phyloP scores from a whole-genome alignment of 2,113 vertebrate genomes.

The Leuciscus idus region DNA sequence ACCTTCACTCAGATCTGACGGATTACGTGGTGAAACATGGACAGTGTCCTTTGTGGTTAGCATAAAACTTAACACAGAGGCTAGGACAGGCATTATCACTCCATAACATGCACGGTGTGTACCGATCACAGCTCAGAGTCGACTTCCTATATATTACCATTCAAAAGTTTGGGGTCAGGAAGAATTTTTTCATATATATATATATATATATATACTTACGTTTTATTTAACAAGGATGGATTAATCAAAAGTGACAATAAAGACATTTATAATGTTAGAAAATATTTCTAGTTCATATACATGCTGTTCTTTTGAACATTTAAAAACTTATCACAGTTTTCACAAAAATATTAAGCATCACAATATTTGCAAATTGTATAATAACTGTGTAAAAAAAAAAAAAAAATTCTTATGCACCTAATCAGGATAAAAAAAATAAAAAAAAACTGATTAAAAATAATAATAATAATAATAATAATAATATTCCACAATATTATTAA shows the following conservation, averaged over 20 bases:
- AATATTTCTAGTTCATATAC: no score
- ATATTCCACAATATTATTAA: background rate
- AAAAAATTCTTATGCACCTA: background rate
- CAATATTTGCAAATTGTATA: background rate
- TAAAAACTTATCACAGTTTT: no score
- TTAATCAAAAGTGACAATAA: background rate
- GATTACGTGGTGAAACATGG: conserved; percentile 45
- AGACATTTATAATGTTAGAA: background rate
- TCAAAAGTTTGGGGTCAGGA: no score
- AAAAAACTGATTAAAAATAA: no score
- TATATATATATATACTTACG: no score
- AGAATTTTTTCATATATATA: no score
- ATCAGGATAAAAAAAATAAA: background rate
- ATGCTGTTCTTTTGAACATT: background rate
- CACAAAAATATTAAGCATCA: background rate
- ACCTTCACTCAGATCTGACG: conserved; percentile 46
- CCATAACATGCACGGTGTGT: background rate
- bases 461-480: background rate
- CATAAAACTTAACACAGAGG: conserved; percentile 8
- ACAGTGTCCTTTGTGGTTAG: conserved; percentile 10
- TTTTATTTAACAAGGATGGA: background rate
- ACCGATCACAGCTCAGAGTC: background rate
- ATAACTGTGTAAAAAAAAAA: no score
- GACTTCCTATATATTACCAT: background rate
- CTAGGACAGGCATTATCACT: conserved; percentile 24